Evolutionary conservation across 2,888 invertebrate genomes (phyloP).

Genomic region (Ethmia dodecea): DNA sequence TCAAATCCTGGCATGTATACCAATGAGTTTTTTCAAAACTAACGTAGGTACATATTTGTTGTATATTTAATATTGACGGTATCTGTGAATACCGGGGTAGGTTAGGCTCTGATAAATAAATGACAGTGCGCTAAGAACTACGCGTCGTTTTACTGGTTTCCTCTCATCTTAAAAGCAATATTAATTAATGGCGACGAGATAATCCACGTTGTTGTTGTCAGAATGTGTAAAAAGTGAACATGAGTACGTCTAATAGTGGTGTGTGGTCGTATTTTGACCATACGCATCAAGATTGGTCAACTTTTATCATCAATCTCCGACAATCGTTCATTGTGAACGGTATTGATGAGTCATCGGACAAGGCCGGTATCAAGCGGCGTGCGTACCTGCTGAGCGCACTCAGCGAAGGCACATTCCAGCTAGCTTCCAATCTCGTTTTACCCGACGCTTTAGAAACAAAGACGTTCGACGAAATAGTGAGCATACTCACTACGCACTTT

Average conservation of each 20-base stretch:
- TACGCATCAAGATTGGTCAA: not conserved
- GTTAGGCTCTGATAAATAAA: no score
- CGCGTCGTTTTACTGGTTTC: no score
- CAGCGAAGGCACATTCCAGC: conserved; percentile 7
- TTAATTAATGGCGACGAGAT: no score
- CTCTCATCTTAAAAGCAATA: no score
- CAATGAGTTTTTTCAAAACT: no score
- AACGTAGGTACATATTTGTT: no score
- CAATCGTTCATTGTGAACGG: not conserved
- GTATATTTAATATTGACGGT: no score
- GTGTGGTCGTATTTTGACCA: not conserved
- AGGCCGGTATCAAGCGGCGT: not conserved
- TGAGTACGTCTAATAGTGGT: not conserved
- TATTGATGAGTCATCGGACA: not conserved
- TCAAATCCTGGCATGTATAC: no score
- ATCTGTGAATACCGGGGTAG: no score
- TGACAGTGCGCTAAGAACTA: no score
- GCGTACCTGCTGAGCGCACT: conserved; percentile 8
- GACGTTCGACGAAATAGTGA: not conserved
- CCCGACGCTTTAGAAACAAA: conserved; percentile 4
- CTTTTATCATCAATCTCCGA: not conserved
- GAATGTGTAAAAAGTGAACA: not conserved
- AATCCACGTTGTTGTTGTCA: no score
- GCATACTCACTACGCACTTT: conserved; percentile 4
- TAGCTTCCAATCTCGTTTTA: conserved; percentile 6